Conservation (phyloP, 92 coral and sea anemone species). For the Epizoanthus scotinus region DNA sequence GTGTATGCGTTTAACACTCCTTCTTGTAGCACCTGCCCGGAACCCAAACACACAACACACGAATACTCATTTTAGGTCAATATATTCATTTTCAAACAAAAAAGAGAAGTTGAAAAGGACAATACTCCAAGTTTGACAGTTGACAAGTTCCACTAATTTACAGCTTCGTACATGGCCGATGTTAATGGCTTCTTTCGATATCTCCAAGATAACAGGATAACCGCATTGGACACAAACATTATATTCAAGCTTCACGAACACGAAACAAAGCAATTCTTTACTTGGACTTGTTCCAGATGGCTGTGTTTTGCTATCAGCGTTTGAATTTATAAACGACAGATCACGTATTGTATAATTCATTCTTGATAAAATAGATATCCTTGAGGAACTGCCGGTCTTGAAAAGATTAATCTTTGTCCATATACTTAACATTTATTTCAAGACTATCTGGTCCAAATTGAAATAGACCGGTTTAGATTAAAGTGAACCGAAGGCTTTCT, state of each 20-base stretch:
- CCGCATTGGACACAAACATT: conserved; percentile 5
- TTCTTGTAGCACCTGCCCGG: conserved; percentile 11
- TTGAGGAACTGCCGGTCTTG: not conserved
- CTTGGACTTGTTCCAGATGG: conserved; percentile 2
- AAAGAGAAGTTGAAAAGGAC: not conserved
- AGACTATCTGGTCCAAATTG: not conserved
- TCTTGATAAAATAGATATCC: not conserved
- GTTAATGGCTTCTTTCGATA: not conserved
- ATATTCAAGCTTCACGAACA: not conserved
- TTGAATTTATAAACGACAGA: not conserved
- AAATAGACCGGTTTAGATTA: not conserved
- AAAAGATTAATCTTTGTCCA: not conserved
- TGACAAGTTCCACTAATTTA: not conserved
- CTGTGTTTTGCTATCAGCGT: conserved; percentile 2
- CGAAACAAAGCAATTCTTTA: not conserved
- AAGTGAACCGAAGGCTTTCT: no score
- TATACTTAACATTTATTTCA: not conserved
- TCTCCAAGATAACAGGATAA: not conserved
- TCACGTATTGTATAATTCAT: no score
- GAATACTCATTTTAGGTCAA: conserved; percentile 1
- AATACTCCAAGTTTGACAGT: not conserved
- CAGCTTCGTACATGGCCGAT: not conserved
- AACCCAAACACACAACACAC: not conserved
- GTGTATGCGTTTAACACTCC: not conserved
- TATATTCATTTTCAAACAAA: conserved; percentile 6